Evolutionary conservation across 2,888 invertebrate genomes (phyloP).

Genomic region (Melitaea athalia): DNA sequence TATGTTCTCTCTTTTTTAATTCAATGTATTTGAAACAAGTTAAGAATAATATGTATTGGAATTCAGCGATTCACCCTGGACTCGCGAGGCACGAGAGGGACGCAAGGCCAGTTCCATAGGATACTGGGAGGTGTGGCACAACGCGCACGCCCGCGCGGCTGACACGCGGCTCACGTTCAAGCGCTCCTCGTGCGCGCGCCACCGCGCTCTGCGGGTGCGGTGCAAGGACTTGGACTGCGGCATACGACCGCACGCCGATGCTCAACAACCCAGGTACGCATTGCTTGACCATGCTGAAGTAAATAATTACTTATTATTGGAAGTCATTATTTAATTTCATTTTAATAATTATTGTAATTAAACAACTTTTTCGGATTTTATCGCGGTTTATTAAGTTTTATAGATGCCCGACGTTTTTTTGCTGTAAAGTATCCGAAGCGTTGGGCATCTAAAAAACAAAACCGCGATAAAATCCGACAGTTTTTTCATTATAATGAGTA

Average conservation of each 20-base stretch:
- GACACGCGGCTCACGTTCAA: constrained; percentile 86
- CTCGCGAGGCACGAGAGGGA: constrained; percentile 71
- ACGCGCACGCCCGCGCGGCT: constrained; percentile 73
- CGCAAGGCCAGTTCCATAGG: constrained; percentile 62
- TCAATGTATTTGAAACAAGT: not conserved
- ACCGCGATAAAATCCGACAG: too few relatives aligned
- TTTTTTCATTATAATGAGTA: too few relatives aligned
- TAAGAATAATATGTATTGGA: constrained; percentile 1
- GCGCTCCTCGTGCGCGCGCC: constrained; percentile 83
- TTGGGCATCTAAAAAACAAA: too few relatives aligned
- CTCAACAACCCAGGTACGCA: constrained; percentile 85
- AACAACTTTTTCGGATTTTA: too few relatives aligned
- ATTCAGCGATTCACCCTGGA: constrained; percentile 67
- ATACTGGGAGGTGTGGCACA: constrained; percentile 84
- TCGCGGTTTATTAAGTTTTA: too few relatives aligned
- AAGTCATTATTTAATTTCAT: too few relatives aligned
- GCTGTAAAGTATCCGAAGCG: too few relatives aligned
- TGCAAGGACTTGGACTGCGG: constrained; percentile 88
- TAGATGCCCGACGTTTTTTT: too few relatives aligned
- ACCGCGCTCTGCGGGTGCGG: constrained; percentile 85
- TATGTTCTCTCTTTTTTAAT: too few relatives aligned
- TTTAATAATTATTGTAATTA: too few relatives aligned
- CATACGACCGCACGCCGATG: constrained; percentile 84
- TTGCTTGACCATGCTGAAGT: not conserved
- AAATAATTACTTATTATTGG: too few relatives aligned